Percentiles rank a stretch among this genome's conserved stretches.
Evolutionary conservation across 2,113 vertebrate genomes (phyloP).

Genomic region (Protobothrops mucrosquamatus): DNA sequence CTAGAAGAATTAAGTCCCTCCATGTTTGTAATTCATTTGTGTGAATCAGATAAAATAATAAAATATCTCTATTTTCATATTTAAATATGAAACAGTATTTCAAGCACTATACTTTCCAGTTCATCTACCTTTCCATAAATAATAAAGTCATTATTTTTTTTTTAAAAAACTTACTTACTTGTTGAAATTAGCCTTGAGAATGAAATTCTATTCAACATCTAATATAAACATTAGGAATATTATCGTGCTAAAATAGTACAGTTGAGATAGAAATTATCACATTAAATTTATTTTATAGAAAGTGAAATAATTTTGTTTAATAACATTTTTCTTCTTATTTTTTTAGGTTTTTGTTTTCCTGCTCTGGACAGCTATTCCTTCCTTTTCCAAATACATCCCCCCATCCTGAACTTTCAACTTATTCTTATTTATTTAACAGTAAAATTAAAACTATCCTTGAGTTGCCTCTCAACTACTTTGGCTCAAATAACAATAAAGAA

Average conservation of each 20-base stretch:
- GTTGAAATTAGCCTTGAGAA: background rate
- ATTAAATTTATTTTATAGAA: conserved; percentile 33
- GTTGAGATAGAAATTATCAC: conserved; percentile 15
- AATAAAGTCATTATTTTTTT: background rate
- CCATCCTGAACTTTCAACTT: conserved; percentile 5
- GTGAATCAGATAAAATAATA: background rate
- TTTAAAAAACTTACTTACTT: background rate
- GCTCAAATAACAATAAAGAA: conserved; percentile 33
- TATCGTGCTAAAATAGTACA: background rate
- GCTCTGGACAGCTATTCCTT: conserved; percentile 46
- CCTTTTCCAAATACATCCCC: background rate
- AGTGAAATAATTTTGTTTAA: conserved; percentile 27
- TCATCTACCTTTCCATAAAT: background rate
- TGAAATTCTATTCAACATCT: background rate
- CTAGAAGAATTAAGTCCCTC: background rate
- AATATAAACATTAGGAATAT: conserved; percentile 8
- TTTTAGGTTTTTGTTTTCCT: conserved; percentile 59
- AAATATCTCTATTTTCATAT: background rate
- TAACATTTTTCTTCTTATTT: conserved; percentile 47
- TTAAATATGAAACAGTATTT: background rate
- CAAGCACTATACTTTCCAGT: background rate
- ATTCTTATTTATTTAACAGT: conserved; percentile 11
- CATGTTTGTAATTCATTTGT: background rate
- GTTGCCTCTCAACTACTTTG: conserved; percentile 32
- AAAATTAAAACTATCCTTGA: background rate